Base-by-base conservation (phyloP, 2,888 invertebrate species). In the Hyposoter dolosus region DNA sequence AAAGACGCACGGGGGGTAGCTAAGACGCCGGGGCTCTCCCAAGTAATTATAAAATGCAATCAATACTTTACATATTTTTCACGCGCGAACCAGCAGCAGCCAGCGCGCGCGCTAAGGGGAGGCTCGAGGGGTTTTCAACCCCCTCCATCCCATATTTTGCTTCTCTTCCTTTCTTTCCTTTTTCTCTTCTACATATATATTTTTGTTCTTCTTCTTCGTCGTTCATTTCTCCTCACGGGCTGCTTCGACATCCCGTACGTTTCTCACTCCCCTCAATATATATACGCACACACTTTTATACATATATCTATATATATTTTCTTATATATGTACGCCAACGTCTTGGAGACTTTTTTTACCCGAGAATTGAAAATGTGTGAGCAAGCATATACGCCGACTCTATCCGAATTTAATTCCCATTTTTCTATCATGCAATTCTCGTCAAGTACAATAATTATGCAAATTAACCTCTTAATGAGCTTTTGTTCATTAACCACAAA, bases 41-140 rank as follows among this genome's bases (percentile, higher is more conserved):
- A 93, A 93, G 94, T 94, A 94, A 94, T 94, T 94, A 94, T 94
- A 94, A 94, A 94, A 94, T 93, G 94, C 94, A 94, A 94, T 94
- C 94, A 94, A 94, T 94, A 94, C 94, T 94, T 94, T 94, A 94
- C 94, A 94, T 94, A 94, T 94, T 94, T 94, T 94, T 93, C 94
- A 93, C 94, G 93, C 93, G 83, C 86, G 83, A 82, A 82, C 81
- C 81, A 82, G 81, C 81, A 82, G 81, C 81, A 92, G 92, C 78
- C 82, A 85, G 82, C 82, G 86, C 86, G 81, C 81, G 80, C 83
- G 86, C 86, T 75, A 75, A 75, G 68, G 83, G 74, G 79, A 68
- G 88, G 83, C 83, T 66, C 86, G 76, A 78, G 84, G 85, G 86
- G 74, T 83, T 86, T 84, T 77, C 87, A 89, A 83, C 84, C 88